phyloP scores from a whole-genome alignment of 2,113 vertebrate species.

The human region DNA sequence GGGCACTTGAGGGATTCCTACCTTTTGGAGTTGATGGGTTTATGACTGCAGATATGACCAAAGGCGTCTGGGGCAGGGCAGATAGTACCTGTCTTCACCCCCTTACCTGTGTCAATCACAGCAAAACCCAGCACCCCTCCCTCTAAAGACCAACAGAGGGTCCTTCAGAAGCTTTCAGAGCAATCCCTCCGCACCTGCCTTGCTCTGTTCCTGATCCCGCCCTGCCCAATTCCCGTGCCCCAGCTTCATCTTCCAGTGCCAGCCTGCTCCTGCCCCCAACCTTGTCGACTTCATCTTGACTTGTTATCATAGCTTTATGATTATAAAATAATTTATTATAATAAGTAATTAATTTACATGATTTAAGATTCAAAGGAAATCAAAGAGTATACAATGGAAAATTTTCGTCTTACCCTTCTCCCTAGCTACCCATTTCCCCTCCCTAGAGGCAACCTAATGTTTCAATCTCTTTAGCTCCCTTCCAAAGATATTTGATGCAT shows the following conservation, averaged over 20 bases:
- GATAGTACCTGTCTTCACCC: neutral
- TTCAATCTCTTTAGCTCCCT: neutral
- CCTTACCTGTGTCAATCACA: neutral
- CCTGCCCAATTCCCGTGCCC: neutral
- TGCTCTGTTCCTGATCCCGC: neutral
- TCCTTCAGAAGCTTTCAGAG: neutral
- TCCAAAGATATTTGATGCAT: neutral
- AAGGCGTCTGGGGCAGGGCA: neutral
- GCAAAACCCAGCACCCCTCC: neutral
- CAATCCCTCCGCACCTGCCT: neutral
- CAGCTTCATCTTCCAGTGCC: neutral
- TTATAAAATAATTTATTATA: neutral
- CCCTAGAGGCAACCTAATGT: neutral
- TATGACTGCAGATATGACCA: neutral
- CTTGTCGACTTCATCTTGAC: neutral
- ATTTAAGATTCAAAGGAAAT: neutral
- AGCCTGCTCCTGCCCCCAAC: neutral
- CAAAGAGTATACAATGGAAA: neutral
- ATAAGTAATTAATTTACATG: neutral
- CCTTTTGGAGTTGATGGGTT: neutral
- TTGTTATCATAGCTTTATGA: neutral
- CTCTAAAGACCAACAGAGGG: neutral
- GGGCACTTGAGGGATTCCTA: neutral
- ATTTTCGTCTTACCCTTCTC: neutral
- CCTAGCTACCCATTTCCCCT: neutral